Evolutionary conservation across 2,888 invertebrate species (phyloP), one percentile per base, ranked within the genome.

Genomic region (Drosophila rubida): DNA sequence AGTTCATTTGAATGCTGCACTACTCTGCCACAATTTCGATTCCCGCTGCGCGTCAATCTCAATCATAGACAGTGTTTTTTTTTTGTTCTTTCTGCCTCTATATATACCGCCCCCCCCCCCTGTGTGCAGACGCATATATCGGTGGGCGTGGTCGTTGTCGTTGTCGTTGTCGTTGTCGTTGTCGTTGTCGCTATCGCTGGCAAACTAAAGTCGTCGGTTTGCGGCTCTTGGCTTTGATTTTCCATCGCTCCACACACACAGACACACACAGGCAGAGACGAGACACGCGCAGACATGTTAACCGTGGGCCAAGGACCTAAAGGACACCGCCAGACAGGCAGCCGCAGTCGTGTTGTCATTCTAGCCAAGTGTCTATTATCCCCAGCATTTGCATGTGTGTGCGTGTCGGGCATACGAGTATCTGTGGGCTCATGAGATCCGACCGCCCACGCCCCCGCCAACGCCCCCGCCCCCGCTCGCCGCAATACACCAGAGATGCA

Each of bases 351-450:
- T 44, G 37, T 66, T 67, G 54, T 60, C 63, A 61, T 59, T 59
- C 57, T 65, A 63, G 63, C 65, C 81, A 81, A 81, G 76, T 78
- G 70, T 68, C 81, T 72, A 71, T 83, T 78, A 80, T 73, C 54
- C 64, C 19, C 39, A 30, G 9, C 65, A 73, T 69, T 61, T 72
- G 68, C 58, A 42, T 69, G 53, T 45, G 54, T 68, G 69, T 68
- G 61, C 62, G 77, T 83, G 84, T 65, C 42, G 25, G 22, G 69
- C 69, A 69, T 80, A 55, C 60, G 49, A n/a, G n/a, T n/a, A n/a
- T n/a, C n/a, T 69, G 75, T 71, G 58, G 44, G 7, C 13, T 49
- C 16, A 22, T 30, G 13, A 30, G 35, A 60, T 13, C 11, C n/a
- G 13, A 25, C n/a, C n/a, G n/a, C n/a, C n/a, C n/a, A n/a, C n/a